Evolutionary conservation across 2,888 invertebrate species (phyloP), one percentile per base, ranked within the genome.

Genomic region (Schrankia costaestrigalis): DNA sequence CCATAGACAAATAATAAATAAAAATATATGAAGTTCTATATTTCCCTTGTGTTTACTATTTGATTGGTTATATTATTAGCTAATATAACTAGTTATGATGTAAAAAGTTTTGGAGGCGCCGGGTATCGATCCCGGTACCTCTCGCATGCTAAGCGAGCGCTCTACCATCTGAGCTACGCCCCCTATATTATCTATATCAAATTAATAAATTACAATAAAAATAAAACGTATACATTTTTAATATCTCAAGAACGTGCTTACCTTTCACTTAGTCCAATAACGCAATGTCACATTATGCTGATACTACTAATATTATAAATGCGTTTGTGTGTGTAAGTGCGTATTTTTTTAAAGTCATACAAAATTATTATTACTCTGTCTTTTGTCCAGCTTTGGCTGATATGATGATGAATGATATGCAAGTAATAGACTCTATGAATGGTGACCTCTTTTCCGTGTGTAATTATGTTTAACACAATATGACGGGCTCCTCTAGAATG

Each of bases 91-190:
- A 19, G 25, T 25, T 13, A 13, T 11, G 11, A 26, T 14, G 2
- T 8, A 17, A 13, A 28, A 35, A 41, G 8, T 1, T 9, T 22
- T 85, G 84, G 85, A 84, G 82, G 84, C 83, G 83, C 87, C 84
- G 87, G 87, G 87, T 84, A 87, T 86, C 87, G 87, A 88, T 86
- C 86, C 88, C 86, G 84, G 87, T 87, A 87, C 87, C 84, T 87
- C 87, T 86, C 86, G 75, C 87, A 87, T 87, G 85, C 87, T 88
- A 87, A 88, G 87, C 86, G 88, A 88, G 87, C 88, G 86, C 88
- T 88, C 87, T 88, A 88, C 88, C 88, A 87, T 87, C 86, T 88
- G 88, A 87, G 87, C 88, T 86, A 85, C 84, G 83, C 83, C 84
- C 83, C 81, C 84, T 24, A 15, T 52, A 21, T 2, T 0, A n/a